phyloP scores from a whole-genome alignment of 2,113 vertebrate species.

The Antennarius striatus region DNA sequence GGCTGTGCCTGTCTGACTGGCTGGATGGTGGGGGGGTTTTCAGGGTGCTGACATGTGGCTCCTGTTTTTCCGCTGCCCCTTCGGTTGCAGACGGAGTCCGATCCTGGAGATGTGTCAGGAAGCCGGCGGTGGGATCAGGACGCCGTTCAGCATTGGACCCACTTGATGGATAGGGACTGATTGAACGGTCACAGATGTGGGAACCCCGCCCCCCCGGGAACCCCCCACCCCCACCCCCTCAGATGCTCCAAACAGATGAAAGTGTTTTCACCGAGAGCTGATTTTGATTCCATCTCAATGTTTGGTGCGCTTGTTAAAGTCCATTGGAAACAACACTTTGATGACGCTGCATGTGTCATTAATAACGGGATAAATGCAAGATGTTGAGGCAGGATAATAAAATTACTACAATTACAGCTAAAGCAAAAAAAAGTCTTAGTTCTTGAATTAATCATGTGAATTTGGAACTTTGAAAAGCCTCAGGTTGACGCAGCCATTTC shows the following conservation, averaged over 20 bases:
- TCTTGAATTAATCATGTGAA: neutral
- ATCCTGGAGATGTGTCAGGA: conserved; percentile 41
- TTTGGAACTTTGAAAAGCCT: neutral
- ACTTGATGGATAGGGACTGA: conserved; percentile 44
- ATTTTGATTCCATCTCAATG: too few species aligned
- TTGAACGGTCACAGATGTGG: conserved; percentile 68
- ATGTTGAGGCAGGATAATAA: too few species aligned
- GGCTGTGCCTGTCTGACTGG: conserved; percentile 38
- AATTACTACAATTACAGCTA: too few species aligned
- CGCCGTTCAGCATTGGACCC: conserved; percentile 34
- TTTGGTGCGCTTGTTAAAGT: too few species aligned
- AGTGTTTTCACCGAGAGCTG: conserved; percentile 36
- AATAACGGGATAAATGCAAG: too few species aligned
- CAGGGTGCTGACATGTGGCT: conserved; percentile 64
- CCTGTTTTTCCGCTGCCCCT: conserved; percentile 48
- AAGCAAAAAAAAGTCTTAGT: too few species aligned
- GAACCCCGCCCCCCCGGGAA: conserved; percentile 28
- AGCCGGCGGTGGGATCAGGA: conserved; percentile 52
- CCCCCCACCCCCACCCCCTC: too few species aligned
- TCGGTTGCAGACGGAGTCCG: conserved; percentile 33
- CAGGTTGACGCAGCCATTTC: neutral
- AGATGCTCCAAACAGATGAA: conserved; percentile 19
- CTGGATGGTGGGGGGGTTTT: conserved; percentile 18
- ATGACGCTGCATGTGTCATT: too few species aligned
- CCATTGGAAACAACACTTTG: neutral